Percentiles rank a stretch among this genome's conserved stretches.
Evolutionary conservation across 2,113 vertebrate genomes (phyloP).

Genomic region (Elachura formosa): DNA sequence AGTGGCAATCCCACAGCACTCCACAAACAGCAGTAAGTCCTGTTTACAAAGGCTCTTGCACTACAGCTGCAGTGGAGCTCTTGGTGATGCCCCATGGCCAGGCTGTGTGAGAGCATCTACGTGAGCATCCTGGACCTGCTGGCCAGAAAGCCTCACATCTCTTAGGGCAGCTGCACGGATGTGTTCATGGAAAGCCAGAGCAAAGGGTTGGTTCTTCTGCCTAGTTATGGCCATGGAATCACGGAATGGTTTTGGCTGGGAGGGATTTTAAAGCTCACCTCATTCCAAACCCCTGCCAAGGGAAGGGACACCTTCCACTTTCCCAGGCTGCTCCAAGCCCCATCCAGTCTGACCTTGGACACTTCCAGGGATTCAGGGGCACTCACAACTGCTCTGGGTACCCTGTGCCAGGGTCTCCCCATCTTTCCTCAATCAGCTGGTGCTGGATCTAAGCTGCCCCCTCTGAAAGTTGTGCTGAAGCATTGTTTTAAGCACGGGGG

Average conservation of each 20-base stretch:
- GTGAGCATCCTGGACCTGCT: neutral
- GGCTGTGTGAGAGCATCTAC: neutral
- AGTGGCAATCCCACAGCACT: neutral
- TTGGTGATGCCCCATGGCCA: neutral
- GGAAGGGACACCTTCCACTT: neutral
- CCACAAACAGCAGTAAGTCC: neutral
- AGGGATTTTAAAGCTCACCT: neutral
- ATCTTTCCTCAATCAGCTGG: neutral
- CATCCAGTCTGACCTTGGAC: rapidly evolving
- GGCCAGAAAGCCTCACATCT: neutral
- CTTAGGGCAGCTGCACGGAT: neutral
- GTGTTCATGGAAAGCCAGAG: neutral
- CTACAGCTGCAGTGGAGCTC: neutral
- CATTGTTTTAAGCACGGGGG: neutral
- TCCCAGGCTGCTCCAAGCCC: neutral
- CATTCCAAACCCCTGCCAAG: neutral
- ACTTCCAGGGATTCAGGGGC: neutral
- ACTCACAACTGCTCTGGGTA: neutral
- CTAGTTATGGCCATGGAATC: neutral
- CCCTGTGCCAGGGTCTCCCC: neutral
- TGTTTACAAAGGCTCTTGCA: neutral
- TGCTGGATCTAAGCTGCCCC: neutral
- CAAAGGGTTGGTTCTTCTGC: neutral
- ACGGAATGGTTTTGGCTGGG: neutral
- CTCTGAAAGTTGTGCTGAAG: neutral